These are phyloP conservation scores for Cyprinodon diabolis DNA, from an alignment of 2,797 vertebrate genomes.

Conservation along the genomic window DNA sequence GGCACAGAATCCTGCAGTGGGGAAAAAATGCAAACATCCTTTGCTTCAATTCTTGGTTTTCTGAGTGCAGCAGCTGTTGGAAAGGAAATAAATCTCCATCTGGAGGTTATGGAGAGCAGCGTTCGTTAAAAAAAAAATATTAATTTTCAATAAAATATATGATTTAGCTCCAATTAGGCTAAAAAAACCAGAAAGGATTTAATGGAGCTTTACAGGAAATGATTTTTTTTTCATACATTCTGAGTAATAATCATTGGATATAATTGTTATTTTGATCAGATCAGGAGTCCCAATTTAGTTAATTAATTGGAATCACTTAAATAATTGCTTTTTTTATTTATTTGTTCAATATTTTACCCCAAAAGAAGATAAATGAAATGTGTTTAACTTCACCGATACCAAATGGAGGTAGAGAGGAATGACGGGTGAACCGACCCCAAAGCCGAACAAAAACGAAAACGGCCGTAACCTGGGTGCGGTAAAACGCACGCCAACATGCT, in stretches of 20 bases:
- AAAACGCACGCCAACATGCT: conserved; percentile 25
- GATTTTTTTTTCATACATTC: conserved; percentile 16
- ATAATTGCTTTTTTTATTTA: not conserved
- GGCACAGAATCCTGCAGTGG: conserved; percentile 56
- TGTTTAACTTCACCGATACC: too few species aligned
- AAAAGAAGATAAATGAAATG: not conserved
- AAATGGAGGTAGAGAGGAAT: not conserved
- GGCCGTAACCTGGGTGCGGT: conserved; percentile 17
- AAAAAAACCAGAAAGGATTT: not conserved
- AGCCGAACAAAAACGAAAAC: conserved; percentile 24
- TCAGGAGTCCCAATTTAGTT: not conserved
- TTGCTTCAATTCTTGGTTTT: conserved; percentile 7
- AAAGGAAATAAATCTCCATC: too few species aligned
- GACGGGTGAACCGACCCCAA: not conserved
- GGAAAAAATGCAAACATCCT: conserved; percentile 29
- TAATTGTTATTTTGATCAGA: conserved; percentile 1
- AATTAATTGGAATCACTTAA: not conserved
- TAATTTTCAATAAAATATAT: too few species aligned
- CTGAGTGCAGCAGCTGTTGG: conserved; percentile 21
- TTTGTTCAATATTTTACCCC: not conserved
- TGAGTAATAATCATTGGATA: conserved; percentile 15
- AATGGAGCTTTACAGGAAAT: conserved; percentile 6
- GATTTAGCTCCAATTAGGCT: too few species aligned
- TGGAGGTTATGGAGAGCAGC: too few species aligned
- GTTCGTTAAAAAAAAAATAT: too few species aligned